Evolutionary conservation across 2,113 vertebrate species (phyloP), one percentile per base, ranked within the genome.

Genomic region (Lophius piscatorius): DNA sequence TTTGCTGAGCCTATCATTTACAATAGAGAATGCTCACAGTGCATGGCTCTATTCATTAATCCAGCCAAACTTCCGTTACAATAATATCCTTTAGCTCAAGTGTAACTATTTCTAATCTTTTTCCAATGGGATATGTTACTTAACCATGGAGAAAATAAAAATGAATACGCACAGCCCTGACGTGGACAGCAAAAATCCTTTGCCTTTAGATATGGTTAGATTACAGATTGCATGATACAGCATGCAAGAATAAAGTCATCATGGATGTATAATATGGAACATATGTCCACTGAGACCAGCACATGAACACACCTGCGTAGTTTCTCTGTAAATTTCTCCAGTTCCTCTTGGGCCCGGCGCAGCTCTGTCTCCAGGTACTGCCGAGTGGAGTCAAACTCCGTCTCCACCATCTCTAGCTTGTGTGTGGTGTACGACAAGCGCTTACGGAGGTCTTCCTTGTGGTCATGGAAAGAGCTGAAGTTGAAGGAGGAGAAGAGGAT

Each of bases 381-480:
- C 58, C 94, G 92, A 3, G 95, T 98, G 71, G 95, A 95, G 82
- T 97, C 94, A 34, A 95, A 98, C 87, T 99, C 96, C 0, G 88
- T 92, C 87, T 98, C 95, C 78, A 98, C 93, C 92, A 93, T 94
- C 89, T 98, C 95, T 88, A 99, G 91, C 78, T 94, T 96, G 89
- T 96, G 94, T 46, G 95, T 94, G 58, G 95, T 96, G 85, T 94
- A 95, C 1, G 94, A 94, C 41, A 99, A 94, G 41, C 92, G 94
- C 83, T 97, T 98, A 41, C 94, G 94, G 81, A 98, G 92, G 89
- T 98, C 95, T 51, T 97, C 96, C 86, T 98, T 98, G 92, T 98
- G 95, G 87, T 98, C 95, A 75, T 96, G 95, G 82, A 95, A 82
- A 62, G 93, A 94, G 74, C 97, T 99, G 87, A 75, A 83, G 84